phyloP scores from a whole-genome alignment of 2,888 invertebrate species.

The Amphipoea lucens region DNA sequence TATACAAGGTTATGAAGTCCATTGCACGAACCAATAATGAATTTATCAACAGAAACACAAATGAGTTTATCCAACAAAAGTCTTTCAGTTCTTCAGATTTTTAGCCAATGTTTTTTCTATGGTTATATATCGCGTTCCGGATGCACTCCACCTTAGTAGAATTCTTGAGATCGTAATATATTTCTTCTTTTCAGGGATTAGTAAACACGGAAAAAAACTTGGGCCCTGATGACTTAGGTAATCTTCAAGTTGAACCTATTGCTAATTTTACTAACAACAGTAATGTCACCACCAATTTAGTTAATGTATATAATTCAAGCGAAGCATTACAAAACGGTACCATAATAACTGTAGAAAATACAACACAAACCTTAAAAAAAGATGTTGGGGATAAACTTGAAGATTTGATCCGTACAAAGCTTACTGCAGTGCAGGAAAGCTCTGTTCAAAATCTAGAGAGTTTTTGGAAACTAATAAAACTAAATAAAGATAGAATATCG shows the following conservation, averaged over 20 bases:
- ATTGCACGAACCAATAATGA: background rate
- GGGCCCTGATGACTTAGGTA: conserved; percentile 6
- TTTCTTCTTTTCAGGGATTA: conserved; percentile 37
- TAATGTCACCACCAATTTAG: background rate
- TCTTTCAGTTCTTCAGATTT: too few relatives aligned
- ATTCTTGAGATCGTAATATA: background rate
- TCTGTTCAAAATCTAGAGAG: conserved; percentile 21
- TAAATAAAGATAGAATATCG: background rate
- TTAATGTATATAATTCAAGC: background rate
- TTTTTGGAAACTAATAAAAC: conserved; percentile 34
- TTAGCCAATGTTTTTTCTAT: background rate
- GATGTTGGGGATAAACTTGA: background rate
- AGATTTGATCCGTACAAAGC: background rate
- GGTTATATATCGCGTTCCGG: background rate
- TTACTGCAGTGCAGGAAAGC: background rate
- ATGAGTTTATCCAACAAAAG: background rate
- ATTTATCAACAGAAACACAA: background rate
- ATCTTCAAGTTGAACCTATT: conserved; percentile 46
- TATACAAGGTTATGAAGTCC: background rate
- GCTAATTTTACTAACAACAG: background rate
- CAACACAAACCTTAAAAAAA: background rate
- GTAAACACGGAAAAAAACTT: background rate
- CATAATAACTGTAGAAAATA: background rate
- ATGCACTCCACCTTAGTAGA: background rate
- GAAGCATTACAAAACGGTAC: background rate